These are phyloP conservation scores for Pectinophora gossypiella DNA, from an alignment of 1,140 invertebrate species.

Conservation along the genomic window DNA sequence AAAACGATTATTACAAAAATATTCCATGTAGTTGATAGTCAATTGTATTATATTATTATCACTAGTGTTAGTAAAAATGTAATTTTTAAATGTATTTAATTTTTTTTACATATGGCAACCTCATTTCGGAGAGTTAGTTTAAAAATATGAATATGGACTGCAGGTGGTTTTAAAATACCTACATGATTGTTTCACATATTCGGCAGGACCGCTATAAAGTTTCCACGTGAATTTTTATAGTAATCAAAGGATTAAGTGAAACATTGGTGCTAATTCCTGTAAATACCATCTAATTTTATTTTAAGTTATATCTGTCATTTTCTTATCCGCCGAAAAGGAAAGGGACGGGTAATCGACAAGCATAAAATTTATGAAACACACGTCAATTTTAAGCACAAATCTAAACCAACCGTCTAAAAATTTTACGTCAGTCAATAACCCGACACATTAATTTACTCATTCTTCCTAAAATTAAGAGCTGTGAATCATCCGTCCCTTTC, in stretches of 20 bases:
- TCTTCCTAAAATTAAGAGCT: too few species aligned
- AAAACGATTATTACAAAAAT: slow-evolving; percentile 33
- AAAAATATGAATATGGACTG: not conserved
- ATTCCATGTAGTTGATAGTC: slow-evolving; percentile 61
- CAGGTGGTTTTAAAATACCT: not conserved
- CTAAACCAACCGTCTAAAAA: too few species aligned
- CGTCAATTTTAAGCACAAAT: too few species aligned
- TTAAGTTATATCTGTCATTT: not conserved
- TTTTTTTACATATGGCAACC: slow-evolving; percentile 26
- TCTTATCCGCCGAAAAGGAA: not conserved
- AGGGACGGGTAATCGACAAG: too few species aligned
- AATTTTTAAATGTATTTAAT: slow-evolving; percentile 45
- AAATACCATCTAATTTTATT: not conserved
- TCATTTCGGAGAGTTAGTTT: slow-evolving; percentile 7
- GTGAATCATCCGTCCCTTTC: too few species aligned
- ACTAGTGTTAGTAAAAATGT: slow-evolving; percentile 43
- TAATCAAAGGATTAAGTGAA: not conserved
- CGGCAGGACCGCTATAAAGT: not conserved
- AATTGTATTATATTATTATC: slow-evolving; percentile 50
- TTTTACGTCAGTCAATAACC: too few species aligned
- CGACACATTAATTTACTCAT: too few species aligned
- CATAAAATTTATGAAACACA: too few species aligned
- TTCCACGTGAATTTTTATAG: not conserved
- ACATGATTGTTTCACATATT: not conserved
- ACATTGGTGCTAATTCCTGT: not conserved